Conservation (phyloP, 2,113 vertebrate species). For the Regulus satrapa region DNA sequence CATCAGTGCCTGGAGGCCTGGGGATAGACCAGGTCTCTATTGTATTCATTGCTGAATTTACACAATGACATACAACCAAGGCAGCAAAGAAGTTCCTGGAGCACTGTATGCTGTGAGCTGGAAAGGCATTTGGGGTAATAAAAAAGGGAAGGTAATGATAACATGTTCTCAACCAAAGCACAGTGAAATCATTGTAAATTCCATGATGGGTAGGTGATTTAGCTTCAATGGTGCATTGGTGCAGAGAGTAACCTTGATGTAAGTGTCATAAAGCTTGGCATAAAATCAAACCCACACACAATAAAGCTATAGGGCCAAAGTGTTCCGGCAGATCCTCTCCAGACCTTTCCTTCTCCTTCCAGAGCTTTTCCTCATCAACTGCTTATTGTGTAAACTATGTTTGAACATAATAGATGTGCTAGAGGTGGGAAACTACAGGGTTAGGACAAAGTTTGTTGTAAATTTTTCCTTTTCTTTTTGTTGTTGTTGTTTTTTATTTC, state of each 20-base stretch:
- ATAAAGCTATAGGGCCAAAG: neutral
- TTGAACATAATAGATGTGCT: neutral
- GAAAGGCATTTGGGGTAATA: conserved; percentile 32
- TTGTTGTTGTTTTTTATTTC: neutral
- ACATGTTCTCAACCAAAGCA: conserved; percentile 32
- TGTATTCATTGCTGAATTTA: conserved; percentile 52
- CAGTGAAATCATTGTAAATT: conserved; percentile 47
- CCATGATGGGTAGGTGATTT: conserved; percentile 18
- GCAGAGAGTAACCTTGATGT: neutral
- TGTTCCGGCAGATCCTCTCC: neutral
- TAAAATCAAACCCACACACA: neutral
- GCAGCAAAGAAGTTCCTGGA: conserved; percentile 38
- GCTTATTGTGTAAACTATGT: neutral
- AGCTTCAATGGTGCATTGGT: neutral
- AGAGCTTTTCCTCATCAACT: neutral
- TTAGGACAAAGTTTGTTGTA: neutral
- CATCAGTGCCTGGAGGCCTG: conserved; percentile 57
- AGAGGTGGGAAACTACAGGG: neutral
- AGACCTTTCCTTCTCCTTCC: neutral
- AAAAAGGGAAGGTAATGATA: conserved; percentile 32
- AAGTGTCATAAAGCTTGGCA: conserved; percentile 30
- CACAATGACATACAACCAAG: neutral
- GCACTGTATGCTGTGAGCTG: conserved; percentile 3
- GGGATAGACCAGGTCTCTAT: conserved; percentile 42
- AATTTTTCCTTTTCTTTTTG: neutral